These are phyloP conservation scores for Metallyticus violacea DNA, from an alignment of 2,888 invertebrate species.

Conservation along the genomic window DNA sequence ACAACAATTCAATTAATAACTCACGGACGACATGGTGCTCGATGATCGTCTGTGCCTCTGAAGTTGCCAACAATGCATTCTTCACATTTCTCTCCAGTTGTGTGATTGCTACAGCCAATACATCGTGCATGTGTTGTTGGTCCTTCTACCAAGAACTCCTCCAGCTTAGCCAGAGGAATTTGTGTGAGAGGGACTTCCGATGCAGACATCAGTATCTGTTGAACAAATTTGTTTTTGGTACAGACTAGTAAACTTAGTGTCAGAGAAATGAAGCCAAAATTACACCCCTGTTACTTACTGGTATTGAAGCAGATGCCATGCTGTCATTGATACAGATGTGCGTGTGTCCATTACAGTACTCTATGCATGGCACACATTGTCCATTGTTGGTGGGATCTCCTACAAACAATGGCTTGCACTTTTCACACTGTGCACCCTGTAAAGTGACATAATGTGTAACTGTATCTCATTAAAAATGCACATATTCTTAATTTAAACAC, in stretches of 20 bases:
- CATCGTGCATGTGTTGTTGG: conserved; percentile 69
- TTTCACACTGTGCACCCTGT: conserved; percentile 84
- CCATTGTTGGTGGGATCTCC: conserved; percentile 83
- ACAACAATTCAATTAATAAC: no score
- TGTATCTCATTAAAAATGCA: neutral
- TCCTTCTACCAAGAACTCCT: conserved; percentile 64
- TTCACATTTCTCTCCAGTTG: conserved; percentile 79
- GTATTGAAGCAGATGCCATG: neutral
- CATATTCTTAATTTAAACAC: no score
- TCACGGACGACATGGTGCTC: conserved; percentile 72
- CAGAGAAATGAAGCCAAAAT: no score
- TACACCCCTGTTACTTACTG: conserved; percentile 21
- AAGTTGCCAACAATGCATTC: conserved; percentile 61
- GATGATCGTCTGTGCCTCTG: conserved; percentile 63
- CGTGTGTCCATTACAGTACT: conserved; percentile 88
- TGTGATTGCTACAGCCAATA: conserved; percentile 77
- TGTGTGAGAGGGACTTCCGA: conserved; percentile 42
- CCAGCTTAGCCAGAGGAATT: conserved; percentile 55
- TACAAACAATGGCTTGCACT: conserved; percentile 86
- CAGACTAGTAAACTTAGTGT: no score
- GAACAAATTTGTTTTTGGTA: no score
- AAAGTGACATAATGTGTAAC: neutral
- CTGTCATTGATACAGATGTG: conserved; percentile 68
- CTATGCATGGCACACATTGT: conserved; percentile 81
- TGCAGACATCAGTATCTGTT: neutral